Base-by-base conservation (phyloP, 2,888 invertebrate species). In the Ennomos erosarius region DNA sequence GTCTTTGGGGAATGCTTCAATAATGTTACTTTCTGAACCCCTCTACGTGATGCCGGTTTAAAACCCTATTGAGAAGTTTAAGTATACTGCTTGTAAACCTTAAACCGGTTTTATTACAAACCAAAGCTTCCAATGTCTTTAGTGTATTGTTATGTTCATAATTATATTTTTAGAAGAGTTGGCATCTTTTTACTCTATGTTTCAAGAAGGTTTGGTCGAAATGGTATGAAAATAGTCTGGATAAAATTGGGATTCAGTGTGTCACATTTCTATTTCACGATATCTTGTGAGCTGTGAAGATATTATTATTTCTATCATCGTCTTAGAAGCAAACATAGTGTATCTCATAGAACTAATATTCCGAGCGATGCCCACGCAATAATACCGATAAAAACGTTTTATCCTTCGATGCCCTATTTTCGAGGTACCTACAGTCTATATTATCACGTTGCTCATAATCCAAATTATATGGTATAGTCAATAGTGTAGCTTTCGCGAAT, bases 321-420 rank as follows among this genome's bases (percentile, higher is more conserved):
- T 26, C n/a, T 42, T 9, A 36, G 35, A 63, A 58, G 51, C 46
- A 60, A 58, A 64, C 46, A 63, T 49, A 57, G 40, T 56, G 64
- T n/a, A 57, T 36, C 57, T 37, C 50, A 60, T 58, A 46, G 10
- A 9, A 35, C 34, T 37, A 11, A 55, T 61, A 65, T 61, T 61
- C 56, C 36, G 54, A 13, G 40, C n/a, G 34, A 16, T 35, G 46
- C 26, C 26, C 55, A 59, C 60, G 62, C 64, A 63, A 58, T 63
- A 55, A 42, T 51, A 45, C 55, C 16, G 59, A 49, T 56, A 55
- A 65, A 68, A 56, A 52, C 58, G 55, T 65, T 71, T 68, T 62
- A 73, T 71, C 73, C 75, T 65, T 71, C 58, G 63, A 65, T 65
- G 71, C 62, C 74, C 78, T 69, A 72, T 73, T 75, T 73, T 64